Percentiles rank a stretch among this genome's conserved stretches.
These are phyloP conservation scores for Neoascia interrupta DNA, from an alignment of 2,888 invertebrate species.

Conservation along the genomic window DNA sequence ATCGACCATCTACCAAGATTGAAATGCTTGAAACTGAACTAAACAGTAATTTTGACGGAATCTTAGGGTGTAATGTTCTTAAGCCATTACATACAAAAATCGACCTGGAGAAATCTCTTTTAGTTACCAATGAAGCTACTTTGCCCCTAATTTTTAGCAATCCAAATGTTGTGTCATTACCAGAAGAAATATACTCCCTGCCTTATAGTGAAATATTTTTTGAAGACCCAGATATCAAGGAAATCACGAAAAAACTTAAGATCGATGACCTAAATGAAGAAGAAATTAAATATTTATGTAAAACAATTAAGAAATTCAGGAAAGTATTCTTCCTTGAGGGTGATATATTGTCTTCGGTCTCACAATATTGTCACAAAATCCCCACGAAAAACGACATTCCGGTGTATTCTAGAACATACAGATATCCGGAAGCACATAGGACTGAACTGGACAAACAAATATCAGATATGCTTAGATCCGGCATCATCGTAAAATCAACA, in stretches of 20 bases:
- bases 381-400: constrained; percentile 14
- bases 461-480: constrained; percentile 19
- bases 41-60: not conserved
- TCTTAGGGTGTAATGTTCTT: constrained; percentile 3
- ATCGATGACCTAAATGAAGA: constrained; percentile 29
- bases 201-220: too few relatives aligned
- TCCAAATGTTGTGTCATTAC: too few relatives aligned
- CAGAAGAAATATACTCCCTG: too few relatives aligned
- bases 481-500: constrained; percentile 5
- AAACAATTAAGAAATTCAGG: constrained; percentile 4
- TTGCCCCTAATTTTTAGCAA: not conserved
- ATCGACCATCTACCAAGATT: not conserved
- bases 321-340: constrained; percentile 22
- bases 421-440: constrained; percentile 9
- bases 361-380: constrained; percentile 14
- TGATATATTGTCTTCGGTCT: constrained; percentile 1
- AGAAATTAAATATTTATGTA: constrained; percentile 1
- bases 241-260: too few relatives aligned
- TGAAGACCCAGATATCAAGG: too few relatives aligned
- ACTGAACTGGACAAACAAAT: constrained; percentile 24
- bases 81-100: constrained; percentile 6
- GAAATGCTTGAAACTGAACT: not conserved
- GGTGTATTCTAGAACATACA: constrained; percentile 19
- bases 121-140: constrained; percentile 13
- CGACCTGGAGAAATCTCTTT: not conserved